Evolutionary conservation across 2,113 vertebrate genomes (phyloP).

Genomic region (Numenius arquata): DNA sequence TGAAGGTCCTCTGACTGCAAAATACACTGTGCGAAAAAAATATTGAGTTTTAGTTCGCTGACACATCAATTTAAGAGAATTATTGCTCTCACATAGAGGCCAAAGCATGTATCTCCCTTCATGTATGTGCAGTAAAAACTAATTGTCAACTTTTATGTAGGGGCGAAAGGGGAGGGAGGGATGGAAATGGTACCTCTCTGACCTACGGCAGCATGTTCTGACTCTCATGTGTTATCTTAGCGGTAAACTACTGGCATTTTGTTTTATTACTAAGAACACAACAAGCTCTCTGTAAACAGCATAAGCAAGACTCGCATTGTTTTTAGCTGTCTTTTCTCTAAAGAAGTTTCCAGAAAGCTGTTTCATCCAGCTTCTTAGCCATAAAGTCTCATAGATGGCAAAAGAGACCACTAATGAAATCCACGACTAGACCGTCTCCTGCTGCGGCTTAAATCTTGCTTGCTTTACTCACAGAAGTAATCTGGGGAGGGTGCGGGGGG

Average conservation of each 20-base stretch:
- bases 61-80: conserved; percentile 83
- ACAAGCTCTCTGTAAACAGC: background rate
- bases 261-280: background rate
- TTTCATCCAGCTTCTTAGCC: background rate
- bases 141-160: conserved; percentile 73
- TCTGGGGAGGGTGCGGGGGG: background rate
- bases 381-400: background rate
- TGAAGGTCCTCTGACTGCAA: conserved; percentile 79
- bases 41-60: conserved; percentile 81
- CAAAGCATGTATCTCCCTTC: conserved; percentile 78
- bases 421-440: background rate
- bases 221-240: background rate
- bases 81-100: conserved; percentile 76
- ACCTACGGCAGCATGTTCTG: background rate
- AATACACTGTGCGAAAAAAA: conserved; percentile 78
- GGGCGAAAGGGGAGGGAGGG: background rate
- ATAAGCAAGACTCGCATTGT: background rate
- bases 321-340: background rate
- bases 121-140: conserved; percentile 80
- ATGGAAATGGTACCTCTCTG: background rate
- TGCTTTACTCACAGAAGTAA: background rate
- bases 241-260: background rate
- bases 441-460: background rate
- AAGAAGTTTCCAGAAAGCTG: conserved; percentile 28
- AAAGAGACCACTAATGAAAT: conserved; percentile 14